A percentile compares a stretch with the other conserved stretches of the same genome.
Conservation (phyloP, 2,113 vertebrate genomes). For the Picathartes gymnocephalus region DNA sequence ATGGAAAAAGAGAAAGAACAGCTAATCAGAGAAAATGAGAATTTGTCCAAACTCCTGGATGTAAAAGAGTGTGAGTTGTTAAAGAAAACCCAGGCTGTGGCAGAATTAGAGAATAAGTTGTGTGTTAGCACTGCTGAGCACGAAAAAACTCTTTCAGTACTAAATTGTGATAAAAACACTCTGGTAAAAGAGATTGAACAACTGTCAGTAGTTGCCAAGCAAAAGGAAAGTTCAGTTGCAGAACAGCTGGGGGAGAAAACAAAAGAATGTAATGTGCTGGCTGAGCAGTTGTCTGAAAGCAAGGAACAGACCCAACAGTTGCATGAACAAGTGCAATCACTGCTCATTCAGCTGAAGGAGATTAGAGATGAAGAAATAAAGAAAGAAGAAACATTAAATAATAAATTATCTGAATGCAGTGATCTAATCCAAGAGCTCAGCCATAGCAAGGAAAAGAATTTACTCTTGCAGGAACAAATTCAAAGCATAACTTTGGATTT, state of each 20-base stretch:
- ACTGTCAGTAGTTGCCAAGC: constrained; percentile 56
- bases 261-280: constrained; percentile 67
- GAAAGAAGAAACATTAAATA: constrained; percentile 63
- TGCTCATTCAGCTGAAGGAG: constrained; percentile 65
- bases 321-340: constrained; percentile 56
- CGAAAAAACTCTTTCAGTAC: constrained; percentile 32
- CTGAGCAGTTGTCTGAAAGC: constrained; percentile 62
- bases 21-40: constrained; percentile 68
- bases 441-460: constrained; percentile 68
- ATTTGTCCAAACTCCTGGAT: constrained; percentile 64
- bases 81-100: constrained; percentile 47
- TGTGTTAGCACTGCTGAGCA: constrained; percentile 58
- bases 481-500: constrained; percentile 67
- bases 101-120: constrained; percentile 65
- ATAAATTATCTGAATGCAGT: constrained; percentile 57
- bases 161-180: constrained; percentile 71
- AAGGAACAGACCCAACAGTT: constrained; percentile 63
- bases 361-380: constrained; percentile 41
- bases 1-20: constrained; percentile 64
- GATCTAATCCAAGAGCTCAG: constrained; percentile 61
- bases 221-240: constrained; percentile 64
- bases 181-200: constrained; percentile 60
- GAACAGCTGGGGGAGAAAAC: constrained; percentile 74
- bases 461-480: constrained; percentile 74
- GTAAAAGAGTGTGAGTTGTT: constrained; percentile 44